Evolutionary conservation across 2,113 vertebrate genomes (phyloP).

Genomic region (Anolis carolinensis): DNA sequence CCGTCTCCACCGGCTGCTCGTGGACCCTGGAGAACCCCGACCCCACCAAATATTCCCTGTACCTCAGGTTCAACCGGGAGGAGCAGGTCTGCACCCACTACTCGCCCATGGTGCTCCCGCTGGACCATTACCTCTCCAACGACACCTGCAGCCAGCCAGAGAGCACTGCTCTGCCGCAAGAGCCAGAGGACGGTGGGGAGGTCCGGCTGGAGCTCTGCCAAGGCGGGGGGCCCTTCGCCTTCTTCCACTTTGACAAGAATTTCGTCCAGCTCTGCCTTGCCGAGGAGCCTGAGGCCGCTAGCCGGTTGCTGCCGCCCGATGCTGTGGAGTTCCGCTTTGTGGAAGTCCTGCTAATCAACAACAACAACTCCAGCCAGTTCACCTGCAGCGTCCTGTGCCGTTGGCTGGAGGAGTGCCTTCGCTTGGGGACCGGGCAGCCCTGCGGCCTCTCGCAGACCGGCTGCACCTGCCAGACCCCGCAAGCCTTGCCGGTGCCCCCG

Average conservation of each 20-base stretch:
- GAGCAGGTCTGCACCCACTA: slow-evolving; percentile 90
- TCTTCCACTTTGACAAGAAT: slow-evolving; percentile 98
- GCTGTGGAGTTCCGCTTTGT: slow-evolving; percentile 91
- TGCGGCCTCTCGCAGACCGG: slow-evolving; percentile 93
- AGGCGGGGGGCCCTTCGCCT: slow-evolving; percentile 82
- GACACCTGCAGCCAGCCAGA: slow-evolving; percentile 88
- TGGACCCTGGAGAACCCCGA: slow-evolving; percentile 99
- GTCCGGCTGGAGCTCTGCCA: slow-evolving; percentile 87
- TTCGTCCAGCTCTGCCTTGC: slow-evolving; percentile 94
- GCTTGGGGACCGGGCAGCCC: slow-evolving; percentile 70
- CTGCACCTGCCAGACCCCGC: slow-evolving; percentile 85
- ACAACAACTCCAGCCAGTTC: slow-evolving; percentile 98
- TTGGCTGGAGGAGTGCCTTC: slow-evolving; percentile 96
- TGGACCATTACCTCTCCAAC: slow-evolving; percentile 95
- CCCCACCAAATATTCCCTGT: slow-evolving; percentile 98
- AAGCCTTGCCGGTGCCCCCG: slow-evolving; percentile 54
- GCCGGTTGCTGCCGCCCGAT: slow-evolving; percentile 78
- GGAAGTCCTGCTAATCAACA: slow-evolving; percentile 96
- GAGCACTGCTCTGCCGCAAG: slow-evolving; percentile 69
- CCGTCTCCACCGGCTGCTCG: slow-evolving; percentile 89
- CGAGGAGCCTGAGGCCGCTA: slow-evolving; percentile 74
- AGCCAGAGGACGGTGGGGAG: slow-evolving; percentile 70
- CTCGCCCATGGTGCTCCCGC: slow-evolving; percentile 91
- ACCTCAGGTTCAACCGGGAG: slow-evolving; percentile 93
- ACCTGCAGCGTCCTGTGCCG: slow-evolving; percentile 96